Base-by-base conservation (phyloP, 2,888 invertebrate genomes). In the Cerceris ruficornis region DNA sequence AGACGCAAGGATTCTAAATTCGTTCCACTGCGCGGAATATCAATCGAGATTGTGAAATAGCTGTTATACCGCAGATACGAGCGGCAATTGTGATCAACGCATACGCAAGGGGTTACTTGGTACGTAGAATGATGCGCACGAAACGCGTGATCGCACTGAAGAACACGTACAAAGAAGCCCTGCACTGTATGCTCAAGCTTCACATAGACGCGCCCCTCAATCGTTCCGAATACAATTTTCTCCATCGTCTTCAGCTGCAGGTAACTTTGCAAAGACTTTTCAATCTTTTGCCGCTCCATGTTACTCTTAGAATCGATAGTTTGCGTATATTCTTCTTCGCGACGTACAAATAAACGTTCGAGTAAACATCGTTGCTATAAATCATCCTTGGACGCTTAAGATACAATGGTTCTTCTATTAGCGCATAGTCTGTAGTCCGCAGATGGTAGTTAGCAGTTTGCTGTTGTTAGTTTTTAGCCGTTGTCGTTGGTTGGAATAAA, bases 111-210 rank as follows among this genome's bases (percentile, higher is more conserved):
- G 98, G 98, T 0, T 98, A 95, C 91, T 93, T 98, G 69, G 96
- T 96, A 28, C 95, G 98, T 62, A 94, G 98, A 57, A 93, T 98
- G 67, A 94, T 98, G 93, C 94, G 94, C 86, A 97, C 98, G 0
- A 96, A 96, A 87, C 95, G 96, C 86, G 96, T 98, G 13, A 96
- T 96, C 91, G 94, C 94, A 71, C 94, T 97, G 15, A 96, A 97
- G 85, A 95, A 96, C 92, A 97, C 96, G 5, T 96, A 97, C 84
- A 94, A 94, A 90, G 97, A 97, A 90, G 96, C 97, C 5, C 92
- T 97, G 74, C 93, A 96, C 65, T 96, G 96, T 92, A 96, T 97
- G 59, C 93, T 97, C 83, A 95, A 95, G 89, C 93, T 97, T 88
- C 96, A 97, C 84, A 94, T 94, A 75, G 95, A 94, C 75, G 93